Evolutionary conservation across 2,888 invertebrate genomes (phyloP), one percentile per base, ranked within the genome.

Genomic region (Leucozona laternaria): DNA sequence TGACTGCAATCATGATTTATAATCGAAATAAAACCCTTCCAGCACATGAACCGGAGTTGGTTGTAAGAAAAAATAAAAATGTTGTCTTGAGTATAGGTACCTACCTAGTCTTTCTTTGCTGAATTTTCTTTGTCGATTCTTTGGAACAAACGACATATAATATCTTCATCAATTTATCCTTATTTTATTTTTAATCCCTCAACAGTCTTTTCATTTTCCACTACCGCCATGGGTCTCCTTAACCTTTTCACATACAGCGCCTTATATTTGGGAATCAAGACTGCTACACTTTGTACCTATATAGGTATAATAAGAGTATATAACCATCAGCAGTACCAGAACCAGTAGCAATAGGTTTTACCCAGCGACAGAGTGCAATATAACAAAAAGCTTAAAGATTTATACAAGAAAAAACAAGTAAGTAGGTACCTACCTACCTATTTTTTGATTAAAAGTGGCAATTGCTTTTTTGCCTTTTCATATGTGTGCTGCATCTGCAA

Each of bases 391-490:
- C 34, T 73, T 37, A 15, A 17, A 25, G 15, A 62, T 64, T 37
- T 37, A 28, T 17, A 13, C 37, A n/a, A 6, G 11, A 10, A 34
- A 8, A 64, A 57, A 37, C 64, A 37, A 57, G 34, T 58, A 22
- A 79, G 76, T 72, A 20, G 34, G 20, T 37, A 37, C 7, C 6
- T 22, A 28, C 31, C 6, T 28, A 53, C 15, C 22, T 53, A 85
- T 85, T 73, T 85, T 85, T 77, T 85, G 85, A 85, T 85, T 85
- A 85, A 80, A 79, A 85, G 77, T 76, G 80, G 72, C 80, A 85
- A 85, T 85, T 80, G 84, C 53, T 62, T 79, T 76, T 71, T 68
- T 72, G 70, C 20, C 45, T 76, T 64, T 64, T 71, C 53, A 73
- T 31, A 20, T 55, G 43, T 28, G 34, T 17, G 17, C 13, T 58